A percentile compares a stretch with the other conserved stretches of the same genome.
Conservation (phyloP, 2,797 vertebrate species). For the Vireo griseus region DNA sequence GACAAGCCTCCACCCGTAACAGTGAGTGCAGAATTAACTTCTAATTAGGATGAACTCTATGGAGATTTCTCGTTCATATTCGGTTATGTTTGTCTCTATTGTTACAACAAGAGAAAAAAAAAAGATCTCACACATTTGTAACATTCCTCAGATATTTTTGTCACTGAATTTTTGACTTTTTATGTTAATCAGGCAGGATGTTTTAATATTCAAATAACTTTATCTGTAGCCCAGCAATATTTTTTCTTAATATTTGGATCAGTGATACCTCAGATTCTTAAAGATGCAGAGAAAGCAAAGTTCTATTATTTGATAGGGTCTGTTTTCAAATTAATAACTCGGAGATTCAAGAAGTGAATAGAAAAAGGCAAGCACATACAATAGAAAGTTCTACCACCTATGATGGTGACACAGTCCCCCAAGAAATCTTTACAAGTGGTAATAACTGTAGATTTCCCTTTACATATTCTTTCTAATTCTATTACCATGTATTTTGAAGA, state of each 20-base stretch:
- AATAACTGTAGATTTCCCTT: neutral
- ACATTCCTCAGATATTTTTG: neutral
- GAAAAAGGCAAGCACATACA: neutral
- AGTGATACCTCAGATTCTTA: neutral
- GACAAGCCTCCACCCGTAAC: neutral
- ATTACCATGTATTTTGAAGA: neutral
- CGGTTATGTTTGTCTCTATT: neutral
- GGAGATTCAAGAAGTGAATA: neutral
- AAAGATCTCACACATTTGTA: accelerated
- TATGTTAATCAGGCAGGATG: neutral
- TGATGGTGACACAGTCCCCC: neutral
- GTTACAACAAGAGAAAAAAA: neutral
- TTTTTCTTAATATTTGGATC: neutral
- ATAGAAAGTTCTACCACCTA: accelerated
- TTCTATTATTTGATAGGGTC: neutral
- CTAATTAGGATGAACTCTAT: neutral
- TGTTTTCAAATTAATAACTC: neutral
- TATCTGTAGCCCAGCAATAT: neutral
- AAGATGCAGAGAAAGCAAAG: neutral
- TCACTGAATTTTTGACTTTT: neutral
- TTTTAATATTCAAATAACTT: neutral
- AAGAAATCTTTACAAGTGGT: neutral
- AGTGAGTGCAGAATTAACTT: neutral
- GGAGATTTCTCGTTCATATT: neutral
- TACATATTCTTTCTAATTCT: neutral